These are phyloP conservation scores for Trematomus bernacchii DNA, from an alignment of 2,797 vertebrate genomes.

Conservation along the genomic window DNA sequence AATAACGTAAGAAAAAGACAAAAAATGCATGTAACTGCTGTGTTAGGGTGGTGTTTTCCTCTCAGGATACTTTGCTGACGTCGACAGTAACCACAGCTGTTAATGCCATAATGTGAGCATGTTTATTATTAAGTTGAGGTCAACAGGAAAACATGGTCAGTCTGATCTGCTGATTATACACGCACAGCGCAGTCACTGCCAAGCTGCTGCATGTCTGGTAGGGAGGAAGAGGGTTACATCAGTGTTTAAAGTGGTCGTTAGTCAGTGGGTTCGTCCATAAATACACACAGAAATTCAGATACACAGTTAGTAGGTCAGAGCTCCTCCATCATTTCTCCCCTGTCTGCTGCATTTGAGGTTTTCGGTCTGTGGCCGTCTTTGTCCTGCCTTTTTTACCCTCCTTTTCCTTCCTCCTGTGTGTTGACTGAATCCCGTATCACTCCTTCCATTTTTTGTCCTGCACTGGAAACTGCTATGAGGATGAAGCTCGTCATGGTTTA, in stretches of 20 bases:
- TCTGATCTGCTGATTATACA: constrained; percentile 46
- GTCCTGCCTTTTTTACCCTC: constrained; percentile 6
- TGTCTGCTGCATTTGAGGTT: constrained; percentile 20
- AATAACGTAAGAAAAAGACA: neutral
- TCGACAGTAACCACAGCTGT: constrained; percentile 12
- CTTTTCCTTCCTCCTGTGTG: constrained; percentile 21
- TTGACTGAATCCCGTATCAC: constrained; percentile 3
- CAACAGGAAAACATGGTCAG: constrained; percentile 36
- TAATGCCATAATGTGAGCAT: constrained; percentile 7
- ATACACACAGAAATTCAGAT: constrained; percentile 27
- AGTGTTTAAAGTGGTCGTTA: constrained; percentile 32
- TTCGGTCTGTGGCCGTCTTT: constrained; percentile 1
- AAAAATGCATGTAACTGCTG: neutral
- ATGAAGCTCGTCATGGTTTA: constrained; percentile 4
- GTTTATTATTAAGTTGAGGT: constrained; percentile 39
- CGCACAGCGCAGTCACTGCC: neutral
- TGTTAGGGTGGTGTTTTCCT: neutral
- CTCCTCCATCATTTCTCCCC: neutral
- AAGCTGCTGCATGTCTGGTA: constrained; percentile 38
- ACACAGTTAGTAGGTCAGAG: constrained; percentile 12
- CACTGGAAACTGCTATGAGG: constrained; percentile 20
- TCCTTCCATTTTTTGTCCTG: constrained; percentile 17
- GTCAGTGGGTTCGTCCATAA: constrained; percentile 1
- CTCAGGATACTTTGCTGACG: neutral
- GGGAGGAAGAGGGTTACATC: constrained; percentile 30